Evolutionary conservation across 2,113 vertebrate genomes (phyloP).

Genomic region (Galeopterus variegatus): DNA sequence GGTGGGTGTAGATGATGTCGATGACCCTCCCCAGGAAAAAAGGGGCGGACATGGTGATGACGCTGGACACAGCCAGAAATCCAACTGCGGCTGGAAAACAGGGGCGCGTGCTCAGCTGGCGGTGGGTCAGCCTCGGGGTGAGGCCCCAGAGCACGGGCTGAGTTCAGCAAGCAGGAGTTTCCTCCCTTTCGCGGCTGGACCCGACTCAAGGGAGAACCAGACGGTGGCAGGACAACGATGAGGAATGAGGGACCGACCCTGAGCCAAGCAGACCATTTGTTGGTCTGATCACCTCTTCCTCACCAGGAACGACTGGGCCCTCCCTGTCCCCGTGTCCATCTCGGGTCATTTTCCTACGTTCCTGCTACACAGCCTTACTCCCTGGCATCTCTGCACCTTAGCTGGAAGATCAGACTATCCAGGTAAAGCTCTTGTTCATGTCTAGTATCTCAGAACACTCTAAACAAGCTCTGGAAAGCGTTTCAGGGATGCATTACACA

Average conservation of each 20-base stretch:
- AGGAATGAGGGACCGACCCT: rapidly evolving
- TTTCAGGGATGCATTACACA: not conserved
- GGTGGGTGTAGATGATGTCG: slow-evolving; percentile 94
- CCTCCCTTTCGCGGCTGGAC: not conserved
- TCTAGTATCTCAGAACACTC: not conserved
- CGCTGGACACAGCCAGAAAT: slow-evolving; percentile 95
- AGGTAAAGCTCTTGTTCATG: not conserved
- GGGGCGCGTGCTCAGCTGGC: not conserved
- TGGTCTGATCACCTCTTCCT: not conserved
- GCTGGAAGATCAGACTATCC: not conserved
- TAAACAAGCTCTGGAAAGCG: not conserved
- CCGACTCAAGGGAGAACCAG: no score
- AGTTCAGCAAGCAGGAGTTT: not conserved
- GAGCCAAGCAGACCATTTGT: not conserved
- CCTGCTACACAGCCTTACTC: not conserved
- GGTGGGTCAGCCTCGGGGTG: not conserved
- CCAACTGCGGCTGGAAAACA: slow-evolving; percentile 93
- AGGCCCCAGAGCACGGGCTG: no score
- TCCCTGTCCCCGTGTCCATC: not conserved
- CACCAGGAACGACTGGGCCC: not conserved
- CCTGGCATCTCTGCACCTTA: not conserved
- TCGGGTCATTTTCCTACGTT: not conserved
- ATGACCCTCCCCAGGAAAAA: slow-evolving; percentile 97
- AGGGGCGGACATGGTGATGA: slow-evolving; percentile 98
- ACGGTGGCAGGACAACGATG: rapidly evolving